Evolutionary conservation across 2,113 vertebrate species (phyloP).

Genomic region (Pungitius pungitius): DNA sequence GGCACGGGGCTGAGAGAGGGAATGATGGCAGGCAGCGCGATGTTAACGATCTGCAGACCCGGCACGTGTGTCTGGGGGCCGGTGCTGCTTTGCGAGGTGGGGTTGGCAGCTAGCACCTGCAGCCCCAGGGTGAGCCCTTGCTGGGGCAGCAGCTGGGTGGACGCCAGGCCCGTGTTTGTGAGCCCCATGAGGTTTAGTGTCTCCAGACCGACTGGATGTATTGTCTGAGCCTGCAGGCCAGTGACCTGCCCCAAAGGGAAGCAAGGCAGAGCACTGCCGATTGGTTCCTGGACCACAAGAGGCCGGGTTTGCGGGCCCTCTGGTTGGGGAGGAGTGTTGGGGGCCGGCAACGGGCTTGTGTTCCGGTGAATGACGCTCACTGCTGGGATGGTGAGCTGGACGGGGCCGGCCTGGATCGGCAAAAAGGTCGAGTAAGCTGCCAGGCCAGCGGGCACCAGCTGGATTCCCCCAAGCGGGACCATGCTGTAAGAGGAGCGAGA

Average conservation of each 20-base stretch:
- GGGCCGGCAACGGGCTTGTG: slow-evolving; percentile 77
- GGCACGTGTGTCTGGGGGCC: slow-evolving; percentile 84
- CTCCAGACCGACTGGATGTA: slow-evolving; percentile 86
- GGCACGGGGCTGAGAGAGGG: slow-evolving; percentile 80
- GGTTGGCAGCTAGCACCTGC: slow-evolving; percentile 87
- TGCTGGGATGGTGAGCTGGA: slow-evolving; percentile 93
- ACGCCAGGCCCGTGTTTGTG: slow-evolving; percentile 79
- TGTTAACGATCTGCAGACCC: slow-evolving; percentile 92
- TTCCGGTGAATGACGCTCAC: slow-evolving; percentile 91
- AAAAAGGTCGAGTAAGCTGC: slow-evolving; percentile 94
- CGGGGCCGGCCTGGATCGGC: slow-evolving; percentile 88
- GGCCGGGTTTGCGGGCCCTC: slow-evolving; percentile 52
- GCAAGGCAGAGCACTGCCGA: slow-evolving; percentile 86
- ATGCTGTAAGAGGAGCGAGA: slow-evolving; percentile 86
- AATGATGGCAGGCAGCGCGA: slow-evolving; percentile 89
- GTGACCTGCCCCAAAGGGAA: slow-evolving; percentile 90
- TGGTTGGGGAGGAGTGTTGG: slow-evolving; percentile 31
- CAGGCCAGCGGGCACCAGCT: slow-evolving; percentile 89
- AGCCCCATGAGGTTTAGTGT: slow-evolving; percentile 89
- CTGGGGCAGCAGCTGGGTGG: slow-evolving; percentile 81
- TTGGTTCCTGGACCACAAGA: slow-evolving; percentile 82
- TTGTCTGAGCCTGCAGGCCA: slow-evolving; percentile 82
- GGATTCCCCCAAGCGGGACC: slow-evolving; percentile 92
- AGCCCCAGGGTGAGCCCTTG: slow-evolving; percentile 90
- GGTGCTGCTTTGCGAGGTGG: slow-evolving; percentile 81